Conservation (phyloP, 2,797 vertebrate genomes). For the Amphiprion clarkii region DNA sequence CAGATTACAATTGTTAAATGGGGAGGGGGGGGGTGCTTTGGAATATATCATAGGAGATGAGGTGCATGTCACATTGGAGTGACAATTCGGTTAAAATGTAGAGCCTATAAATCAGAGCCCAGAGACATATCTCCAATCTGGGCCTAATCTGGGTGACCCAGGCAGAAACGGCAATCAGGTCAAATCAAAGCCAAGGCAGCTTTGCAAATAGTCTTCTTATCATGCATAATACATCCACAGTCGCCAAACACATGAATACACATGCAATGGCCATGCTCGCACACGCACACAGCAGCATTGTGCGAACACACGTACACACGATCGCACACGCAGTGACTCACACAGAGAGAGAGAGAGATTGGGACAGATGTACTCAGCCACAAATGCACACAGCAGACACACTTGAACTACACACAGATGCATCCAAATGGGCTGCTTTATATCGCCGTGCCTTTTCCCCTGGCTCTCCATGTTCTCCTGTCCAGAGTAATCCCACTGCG, state of each 20-base stretch:
- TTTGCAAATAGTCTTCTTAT: constrained; percentile 81
- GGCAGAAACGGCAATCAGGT: constrained; percentile 79
- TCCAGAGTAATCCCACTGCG: constrained; percentile 78
- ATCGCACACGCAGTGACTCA: constrained; percentile 26
- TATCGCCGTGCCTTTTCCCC: constrained; percentile 65
- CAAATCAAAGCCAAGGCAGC: constrained; percentile 79
- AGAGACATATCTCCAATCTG: constrained; percentile 65
- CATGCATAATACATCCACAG: constrained; percentile 75
- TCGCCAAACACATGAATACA: constrained; percentile 59
- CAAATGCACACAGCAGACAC: constrained; percentile 37
- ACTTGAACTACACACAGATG: constrained; percentile 59
- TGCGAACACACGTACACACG: constrained; percentile 30
- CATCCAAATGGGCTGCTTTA: constrained; percentile 66
- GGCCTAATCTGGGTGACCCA: constrained; percentile 81
- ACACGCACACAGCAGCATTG: constrained; percentile 25
- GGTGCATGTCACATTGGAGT: constrained; percentile 26
- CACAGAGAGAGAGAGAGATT: constrained; percentile 19
- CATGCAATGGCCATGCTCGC: constrained; percentile 36
- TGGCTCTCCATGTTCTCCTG: constrained; percentile 73
- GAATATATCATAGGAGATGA: constrained; percentile 23
- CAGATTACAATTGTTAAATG: constrained; percentile 23
- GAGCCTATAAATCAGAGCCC: constrained; percentile 53
- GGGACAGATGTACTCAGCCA: constrained; percentile 30
- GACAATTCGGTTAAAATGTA: constrained; percentile 60
- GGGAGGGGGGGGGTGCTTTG: too few species aligned